Evolutionary conservation across 35 echinoderm and acorn worm species (phyloP).

Genomic region (Ptychodera flava): DNA sequence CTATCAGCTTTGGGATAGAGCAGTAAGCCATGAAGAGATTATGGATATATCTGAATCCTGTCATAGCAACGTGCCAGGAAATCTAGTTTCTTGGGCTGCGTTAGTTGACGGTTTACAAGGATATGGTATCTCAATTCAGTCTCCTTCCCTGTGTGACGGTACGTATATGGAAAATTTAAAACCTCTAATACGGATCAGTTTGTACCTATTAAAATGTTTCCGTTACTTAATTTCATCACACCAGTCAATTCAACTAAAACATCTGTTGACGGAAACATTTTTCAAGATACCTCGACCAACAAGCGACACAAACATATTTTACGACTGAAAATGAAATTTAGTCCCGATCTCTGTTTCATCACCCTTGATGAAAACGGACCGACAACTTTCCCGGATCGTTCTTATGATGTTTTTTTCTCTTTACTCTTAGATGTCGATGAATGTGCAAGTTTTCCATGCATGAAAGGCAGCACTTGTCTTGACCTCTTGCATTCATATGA

Average conservation of each 20-base stretch:
- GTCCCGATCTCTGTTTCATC: too few relatives aligned
- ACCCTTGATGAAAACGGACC: too few relatives aligned
- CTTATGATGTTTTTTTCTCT: neutral
- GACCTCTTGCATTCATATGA: neutral
- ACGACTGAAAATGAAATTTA: too few relatives aligned
- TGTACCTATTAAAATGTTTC: too few relatives aligned
- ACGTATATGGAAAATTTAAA: too few relatives aligned
- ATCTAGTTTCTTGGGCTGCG: neutral
- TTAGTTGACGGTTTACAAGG: neutral
- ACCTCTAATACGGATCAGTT: too few relatives aligned
- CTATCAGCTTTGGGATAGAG: neutral
- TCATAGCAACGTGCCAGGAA: neutral
- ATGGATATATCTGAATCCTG: neutral
- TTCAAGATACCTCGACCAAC: too few relatives aligned
- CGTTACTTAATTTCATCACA: too few relatives aligned
- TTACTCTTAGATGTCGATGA: slow-evolving; percentile 24
- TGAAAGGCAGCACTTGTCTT: slow-evolving; percentile 28
- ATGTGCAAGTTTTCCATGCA: slow-evolving; percentile 18
- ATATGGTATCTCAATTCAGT: neutral
- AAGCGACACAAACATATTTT: too few relatives aligned
- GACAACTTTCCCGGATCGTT: too few relatives aligned
- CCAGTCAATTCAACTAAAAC: too few relatives aligned
- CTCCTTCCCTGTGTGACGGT: neutral
- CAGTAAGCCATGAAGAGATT: neutral
- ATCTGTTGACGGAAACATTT: too few relatives aligned